A percentile compares a stretch with the other conserved stretches of the same genome.
These are phyloP conservation scores for Oreotrochilus melanogaster DNA, from an alignment of 2,113 vertebrate species.

Conservation along the genomic window DNA sequence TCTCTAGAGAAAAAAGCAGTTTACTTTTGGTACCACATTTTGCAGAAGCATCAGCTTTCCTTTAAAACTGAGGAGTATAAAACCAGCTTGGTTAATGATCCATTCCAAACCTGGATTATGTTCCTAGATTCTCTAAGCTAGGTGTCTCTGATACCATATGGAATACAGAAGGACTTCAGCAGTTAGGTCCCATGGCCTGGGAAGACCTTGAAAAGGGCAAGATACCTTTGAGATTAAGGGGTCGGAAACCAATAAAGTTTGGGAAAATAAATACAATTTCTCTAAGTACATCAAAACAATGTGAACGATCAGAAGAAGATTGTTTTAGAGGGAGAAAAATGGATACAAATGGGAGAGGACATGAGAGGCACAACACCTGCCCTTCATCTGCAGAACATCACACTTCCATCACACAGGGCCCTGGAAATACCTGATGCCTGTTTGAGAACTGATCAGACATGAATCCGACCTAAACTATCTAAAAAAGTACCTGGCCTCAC, in stretches of 20 bases:
- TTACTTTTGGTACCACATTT: background rate
- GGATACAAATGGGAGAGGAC: background rate
- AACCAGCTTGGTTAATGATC: background rate
- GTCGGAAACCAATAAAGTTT: background rate
- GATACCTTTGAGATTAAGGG: background rate
- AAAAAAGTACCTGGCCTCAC: background rate
- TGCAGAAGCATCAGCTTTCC: background rate
- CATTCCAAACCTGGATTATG: background rate
- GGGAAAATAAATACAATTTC: background rate
- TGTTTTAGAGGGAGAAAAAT: background rate
- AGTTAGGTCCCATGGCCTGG: background rate
- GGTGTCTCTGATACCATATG: background rate
- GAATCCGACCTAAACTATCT: background rate
- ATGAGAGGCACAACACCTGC: background rate
- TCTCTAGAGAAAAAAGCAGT: background rate
- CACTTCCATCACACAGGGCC: background rate
- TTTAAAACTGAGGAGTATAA: background rate
- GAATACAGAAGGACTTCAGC: background rate
- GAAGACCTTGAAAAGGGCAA: background rate
- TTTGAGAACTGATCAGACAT: background rate
- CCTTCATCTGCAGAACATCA: background rate
- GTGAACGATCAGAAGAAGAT: background rate
- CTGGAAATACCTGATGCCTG: background rate
- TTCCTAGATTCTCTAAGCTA: background rate
- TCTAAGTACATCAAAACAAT: background rate